Percentiles rank a stretch among this genome's conserved stretches.
These are phyloP conservation scores for Trichosurus vulpecula DNA, from an alignment of 2,797 vertebrate species.

Conservation along the genomic window DNA sequence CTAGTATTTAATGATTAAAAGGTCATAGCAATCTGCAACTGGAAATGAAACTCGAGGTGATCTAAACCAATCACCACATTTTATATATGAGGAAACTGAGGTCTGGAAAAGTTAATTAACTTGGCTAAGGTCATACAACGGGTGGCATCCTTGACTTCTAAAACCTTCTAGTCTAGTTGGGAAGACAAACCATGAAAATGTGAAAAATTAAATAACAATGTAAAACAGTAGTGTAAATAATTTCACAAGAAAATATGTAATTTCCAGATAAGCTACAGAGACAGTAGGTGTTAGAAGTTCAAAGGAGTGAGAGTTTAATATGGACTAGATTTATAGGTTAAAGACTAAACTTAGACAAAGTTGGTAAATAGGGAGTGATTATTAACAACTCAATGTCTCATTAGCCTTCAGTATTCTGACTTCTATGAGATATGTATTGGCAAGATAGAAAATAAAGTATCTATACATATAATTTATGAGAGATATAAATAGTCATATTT, in stretches of 20 bases:
- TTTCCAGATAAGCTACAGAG: neutral
- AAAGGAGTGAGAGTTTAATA: neutral
- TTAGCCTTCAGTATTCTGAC: neutral
- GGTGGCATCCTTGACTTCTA: neutral
- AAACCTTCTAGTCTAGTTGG: constrained; percentile 4
- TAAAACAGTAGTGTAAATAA: constrained; percentile 3
- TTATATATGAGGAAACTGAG: neutral
- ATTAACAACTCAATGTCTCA: neutral
- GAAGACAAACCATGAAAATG: neutral
- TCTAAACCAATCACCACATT: neutral
- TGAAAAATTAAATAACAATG: constrained; percentile 23
- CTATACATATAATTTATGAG: neutral
- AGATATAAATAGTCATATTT: neutral
- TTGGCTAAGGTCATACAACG: neutral
- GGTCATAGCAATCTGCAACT: neutral
- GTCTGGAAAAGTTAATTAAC: neutral
- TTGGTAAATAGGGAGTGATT: neutral
- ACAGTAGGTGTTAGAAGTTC: neutral
- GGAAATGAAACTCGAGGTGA: neutral
- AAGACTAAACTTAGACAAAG: neutral
- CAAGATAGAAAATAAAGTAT: neutral
- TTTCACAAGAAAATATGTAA: neutral
- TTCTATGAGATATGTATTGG: neutral
- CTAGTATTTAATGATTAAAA: neutral
- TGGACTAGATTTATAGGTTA: neutral